These are phyloP conservation scores for Chaitophorus viminalis DNA, from an alignment of 2,888 invertebrate genomes.

Conservation along the genomic window DNA sequence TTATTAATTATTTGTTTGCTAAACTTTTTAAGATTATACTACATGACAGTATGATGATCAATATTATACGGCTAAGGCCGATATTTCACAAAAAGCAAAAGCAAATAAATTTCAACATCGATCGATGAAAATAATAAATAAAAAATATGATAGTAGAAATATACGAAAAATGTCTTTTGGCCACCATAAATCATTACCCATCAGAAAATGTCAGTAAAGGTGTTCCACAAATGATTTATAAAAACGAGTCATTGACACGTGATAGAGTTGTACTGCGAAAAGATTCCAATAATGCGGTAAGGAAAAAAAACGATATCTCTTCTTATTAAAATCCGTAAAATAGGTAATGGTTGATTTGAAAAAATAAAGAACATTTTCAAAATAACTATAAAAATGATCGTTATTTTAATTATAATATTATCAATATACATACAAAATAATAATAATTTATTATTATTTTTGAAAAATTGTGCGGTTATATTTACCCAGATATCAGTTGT, in stretches of 20 bases:
- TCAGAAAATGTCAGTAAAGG: conserved; percentile 25
- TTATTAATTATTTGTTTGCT: no score
- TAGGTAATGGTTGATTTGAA: no score
- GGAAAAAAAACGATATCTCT: not conserved
- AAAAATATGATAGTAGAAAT: not conserved
- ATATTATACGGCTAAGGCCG: no score
- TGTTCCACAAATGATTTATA: not conserved
- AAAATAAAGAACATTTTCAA: no score
- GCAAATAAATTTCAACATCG: not conserved
- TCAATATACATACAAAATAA: no score
- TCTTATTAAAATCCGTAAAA: no score
- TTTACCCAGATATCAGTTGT: not conserved
- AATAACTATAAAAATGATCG: no score
- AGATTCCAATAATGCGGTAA: not conserved
- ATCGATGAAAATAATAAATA: conserved; percentile 2
- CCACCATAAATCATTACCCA: conserved; percentile 8
- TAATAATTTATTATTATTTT: not conserved
- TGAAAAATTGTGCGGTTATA: not conserved
- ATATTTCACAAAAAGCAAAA: not conserved
- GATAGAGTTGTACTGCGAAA: not conserved
- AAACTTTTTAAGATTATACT: no score
- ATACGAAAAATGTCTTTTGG: no score
- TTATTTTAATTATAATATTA: no score
- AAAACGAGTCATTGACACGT: conserved; percentile 11
- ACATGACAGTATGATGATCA: no score